Evolutionary conservation across 2,888 invertebrate species (phyloP).

Genomic region (Vesta saturnalis): DNA sequence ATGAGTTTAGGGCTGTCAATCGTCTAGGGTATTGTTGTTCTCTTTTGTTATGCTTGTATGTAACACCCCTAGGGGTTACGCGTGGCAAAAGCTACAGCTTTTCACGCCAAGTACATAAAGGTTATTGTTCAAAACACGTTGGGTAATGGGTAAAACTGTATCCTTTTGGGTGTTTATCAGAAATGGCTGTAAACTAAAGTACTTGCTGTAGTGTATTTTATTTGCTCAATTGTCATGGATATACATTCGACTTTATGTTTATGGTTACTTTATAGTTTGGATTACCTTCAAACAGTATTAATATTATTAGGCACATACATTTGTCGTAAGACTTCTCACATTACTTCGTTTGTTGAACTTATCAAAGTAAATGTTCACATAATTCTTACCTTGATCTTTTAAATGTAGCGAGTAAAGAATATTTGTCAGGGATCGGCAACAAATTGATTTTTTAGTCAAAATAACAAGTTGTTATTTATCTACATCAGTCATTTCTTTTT

Average conservation of each 20-base stretch:
- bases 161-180: conserved; percentile 41
- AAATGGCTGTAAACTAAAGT: conserved; percentile 37
- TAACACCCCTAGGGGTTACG: conserved; percentile 44
- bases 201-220: conserved; percentile 25
- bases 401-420: too few species aligned
- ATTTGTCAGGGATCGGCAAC: too few species aligned
- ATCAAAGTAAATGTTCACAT: too few species aligned
- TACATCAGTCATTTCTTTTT: too few species aligned
- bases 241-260: conserved; percentile 21
- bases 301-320: too few species aligned
- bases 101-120: conserved; percentile 31
- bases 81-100: conserved; percentile 38
- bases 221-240: conserved; percentile 23
- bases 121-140: conserved; percentile 35
- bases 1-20: conserved; percentile 63
- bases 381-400: too few species aligned
- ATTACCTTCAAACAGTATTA: too few species aligned
- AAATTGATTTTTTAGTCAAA: too few species aligned
- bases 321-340: too few species aligned
- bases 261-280: conserved; percentile 4
- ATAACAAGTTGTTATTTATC: too few species aligned
- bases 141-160: conserved; percentile 35
- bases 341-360: too few species aligned
- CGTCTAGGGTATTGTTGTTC: conserved; percentile 58
- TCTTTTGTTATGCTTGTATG: conserved; percentile 50